Percentiles rank a stretch among this genome's conserved stretches.
Conservation (phyloP, 2,113 vertebrate genomes). For the Vulpes ferrilata region DNA sequence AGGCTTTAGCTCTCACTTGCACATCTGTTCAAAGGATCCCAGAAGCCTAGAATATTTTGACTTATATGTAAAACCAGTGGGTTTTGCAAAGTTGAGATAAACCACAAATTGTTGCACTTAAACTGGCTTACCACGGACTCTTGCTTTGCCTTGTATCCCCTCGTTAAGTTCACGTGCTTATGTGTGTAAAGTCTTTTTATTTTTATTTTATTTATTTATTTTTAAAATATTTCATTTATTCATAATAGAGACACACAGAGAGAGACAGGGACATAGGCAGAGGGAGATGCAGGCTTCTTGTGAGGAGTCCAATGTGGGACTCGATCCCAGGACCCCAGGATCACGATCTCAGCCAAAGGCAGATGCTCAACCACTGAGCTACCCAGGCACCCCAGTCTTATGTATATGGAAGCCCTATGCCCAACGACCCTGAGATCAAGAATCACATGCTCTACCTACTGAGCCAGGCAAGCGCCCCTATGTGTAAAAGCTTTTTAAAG, state of each 20-base stretch:
- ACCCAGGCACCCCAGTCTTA: neutral
- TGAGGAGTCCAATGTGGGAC: too few relatives aligned
- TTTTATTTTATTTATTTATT: neutral
- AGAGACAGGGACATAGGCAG: too few relatives aligned
- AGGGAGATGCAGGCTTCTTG: too few relatives aligned
- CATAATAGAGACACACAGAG: too few relatives aligned
- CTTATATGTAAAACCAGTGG: neutral
- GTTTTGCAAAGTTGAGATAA: slow-evolving; percentile 15
- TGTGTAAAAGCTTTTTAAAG: neutral
- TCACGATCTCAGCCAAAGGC: too few relatives aligned
- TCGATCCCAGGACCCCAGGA: too few relatives aligned
- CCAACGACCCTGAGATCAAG: neutral
- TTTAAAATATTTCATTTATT: too few relatives aligned
- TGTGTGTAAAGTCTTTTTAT: neutral
- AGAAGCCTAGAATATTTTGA: neutral
- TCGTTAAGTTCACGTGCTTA: neutral
- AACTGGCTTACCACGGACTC: neutral
- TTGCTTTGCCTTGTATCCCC: neutral
- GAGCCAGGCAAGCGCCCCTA: neutral
- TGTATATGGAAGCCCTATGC: neutral
- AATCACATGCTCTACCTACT: neutral
- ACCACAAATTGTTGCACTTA: neutral
- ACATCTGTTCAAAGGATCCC: neutral
- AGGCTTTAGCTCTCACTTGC: neutral
- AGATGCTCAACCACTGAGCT: too few relatives aligned